Percentiles rank a stretch among this genome's conserved stretches.
Conservation (phyloP, 2,888 invertebrate species). For the Andrena flavipes region DNA sequence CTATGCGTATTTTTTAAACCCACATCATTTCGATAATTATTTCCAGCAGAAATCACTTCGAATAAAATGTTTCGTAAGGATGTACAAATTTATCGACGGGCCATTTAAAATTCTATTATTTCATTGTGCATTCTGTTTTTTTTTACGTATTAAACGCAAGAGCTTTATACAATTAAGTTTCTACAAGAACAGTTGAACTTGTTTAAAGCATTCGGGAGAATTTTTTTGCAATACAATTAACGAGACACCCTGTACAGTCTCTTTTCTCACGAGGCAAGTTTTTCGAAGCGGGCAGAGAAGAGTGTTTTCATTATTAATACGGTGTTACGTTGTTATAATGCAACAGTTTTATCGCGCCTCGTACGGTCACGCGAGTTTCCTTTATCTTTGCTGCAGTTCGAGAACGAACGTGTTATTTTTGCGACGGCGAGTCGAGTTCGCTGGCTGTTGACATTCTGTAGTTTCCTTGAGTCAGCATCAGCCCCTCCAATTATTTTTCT, state of each 20-base stretch:
- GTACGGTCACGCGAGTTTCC: background rate
- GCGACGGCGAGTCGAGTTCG: constrained; percentile 9
- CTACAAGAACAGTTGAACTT: too few relatives aligned
- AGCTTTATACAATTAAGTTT: too few relatives aligned
- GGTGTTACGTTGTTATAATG: background rate
- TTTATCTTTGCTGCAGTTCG: constrained; percentile 1
- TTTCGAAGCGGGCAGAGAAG: background rate
- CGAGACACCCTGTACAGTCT: background rate
- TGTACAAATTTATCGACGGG: too few relatives aligned
- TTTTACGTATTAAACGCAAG: too few relatives aligned
- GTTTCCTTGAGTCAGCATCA: constrained; percentile 29
- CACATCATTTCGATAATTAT: too few relatives aligned
- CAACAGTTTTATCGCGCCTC: background rate
- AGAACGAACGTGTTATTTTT: constrained; percentile 33
- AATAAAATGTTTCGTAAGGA: too few relatives aligned
- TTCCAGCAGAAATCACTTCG: too few relatives aligned
- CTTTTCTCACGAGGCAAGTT: background rate
- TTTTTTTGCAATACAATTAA: background rate
- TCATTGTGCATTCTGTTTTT: too few relatives aligned
- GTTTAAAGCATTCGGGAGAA: too few relatives aligned
- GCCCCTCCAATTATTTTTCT: constrained; percentile 13
- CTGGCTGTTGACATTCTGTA: constrained; percentile 28
- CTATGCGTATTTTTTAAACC: background rate
- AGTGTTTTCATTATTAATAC: background rate
- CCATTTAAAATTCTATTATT: too few relatives aligned